Percentiles rank a stretch among this genome's conserved stretches.
Evolutionary conservation across 2,797 vertebrate species (phyloP).

Genomic region (Myotis daubentonii): DNA sequence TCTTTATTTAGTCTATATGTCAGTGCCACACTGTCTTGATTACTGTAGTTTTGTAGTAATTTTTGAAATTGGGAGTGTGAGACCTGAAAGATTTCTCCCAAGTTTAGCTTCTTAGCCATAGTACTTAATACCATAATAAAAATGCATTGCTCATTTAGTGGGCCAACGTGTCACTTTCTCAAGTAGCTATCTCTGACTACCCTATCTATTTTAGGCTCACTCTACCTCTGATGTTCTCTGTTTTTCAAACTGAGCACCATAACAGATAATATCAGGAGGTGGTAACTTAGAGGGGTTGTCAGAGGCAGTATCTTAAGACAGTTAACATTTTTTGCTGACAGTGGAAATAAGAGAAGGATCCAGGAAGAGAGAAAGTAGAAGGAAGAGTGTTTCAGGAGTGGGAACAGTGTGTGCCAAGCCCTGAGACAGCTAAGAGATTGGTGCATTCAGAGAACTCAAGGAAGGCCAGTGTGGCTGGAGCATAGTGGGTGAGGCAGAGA

Average conservation of each 20-base stretch:
- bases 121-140: background rate
- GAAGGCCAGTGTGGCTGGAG: too few relatives aligned
- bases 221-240: background rate
- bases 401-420: too few relatives aligned
- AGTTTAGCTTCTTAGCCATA: background rate
- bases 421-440: too few relatives aligned
- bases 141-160: background rate
- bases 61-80: background rate
- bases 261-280: background rate
- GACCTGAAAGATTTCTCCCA: background rate
- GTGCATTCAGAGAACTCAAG: too few relatives aligned
- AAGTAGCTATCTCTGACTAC: background rate
- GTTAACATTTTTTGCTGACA: background rate
- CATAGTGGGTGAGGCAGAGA: too few relatives aligned
- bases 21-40: background rate
- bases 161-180: background rate
- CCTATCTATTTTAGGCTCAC: background rate
- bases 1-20: too few relatives aligned
- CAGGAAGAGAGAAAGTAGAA: too few relatives aligned
- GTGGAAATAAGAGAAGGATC: background rate
- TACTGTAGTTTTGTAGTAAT: background rate
- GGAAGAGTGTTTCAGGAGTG: too few relatives aligned
- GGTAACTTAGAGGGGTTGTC: background rate
- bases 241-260: background rate
- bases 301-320: background rate